These are phyloP conservation scores for Acanthococcus lagerstroemiae DNA, from an alignment of 2,888 invertebrate species.

Conservation along the genomic window DNA sequence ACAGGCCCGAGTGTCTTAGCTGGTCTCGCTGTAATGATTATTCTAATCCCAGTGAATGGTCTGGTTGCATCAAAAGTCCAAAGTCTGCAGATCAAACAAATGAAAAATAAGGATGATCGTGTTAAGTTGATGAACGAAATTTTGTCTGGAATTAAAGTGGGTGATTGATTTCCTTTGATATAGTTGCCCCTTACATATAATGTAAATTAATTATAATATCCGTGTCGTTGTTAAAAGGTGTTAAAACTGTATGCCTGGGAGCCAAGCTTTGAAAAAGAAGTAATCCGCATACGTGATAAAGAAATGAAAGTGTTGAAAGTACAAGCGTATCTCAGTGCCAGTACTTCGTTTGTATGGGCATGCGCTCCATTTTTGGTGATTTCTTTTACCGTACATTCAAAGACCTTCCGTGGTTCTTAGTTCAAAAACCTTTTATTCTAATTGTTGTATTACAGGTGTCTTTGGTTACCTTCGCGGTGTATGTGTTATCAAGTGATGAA, in stretches of 20 bases:
- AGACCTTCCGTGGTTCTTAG: neutral
- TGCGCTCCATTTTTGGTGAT: slow-evolving; percentile 54
- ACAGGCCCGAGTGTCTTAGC: slow-evolving; percentile 50
- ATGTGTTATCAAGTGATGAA: slow-evolving; percentile 70
- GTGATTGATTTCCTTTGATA: too few species aligned
- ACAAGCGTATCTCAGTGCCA: slow-evolving; percentile 48
- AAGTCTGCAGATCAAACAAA: slow-evolving; percentile 45
- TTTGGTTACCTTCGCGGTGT: slow-evolving; percentile 79
- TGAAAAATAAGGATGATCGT: slow-evolving; percentile 48
- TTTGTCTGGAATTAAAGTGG: too few species aligned
- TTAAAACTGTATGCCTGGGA: slow-evolving; percentile 56
- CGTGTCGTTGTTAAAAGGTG: slow-evolving; percentile 41
- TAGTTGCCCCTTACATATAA: too few species aligned
- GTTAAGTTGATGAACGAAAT: slow-evolving; percentile 46
- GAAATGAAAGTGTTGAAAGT: slow-evolving; percentile 50
- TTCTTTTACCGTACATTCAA: slow-evolving; percentile 49
- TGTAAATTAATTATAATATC: too few species aligned
- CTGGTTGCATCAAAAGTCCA: slow-evolving; percentile 44
- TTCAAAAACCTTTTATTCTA: too few species aligned
- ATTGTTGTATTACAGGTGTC: slow-evolving; percentile 41
- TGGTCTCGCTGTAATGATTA: slow-evolving; percentile 47
- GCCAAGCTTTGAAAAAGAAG: slow-evolving; percentile 48
- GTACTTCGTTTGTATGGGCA: slow-evolving; percentile 51
- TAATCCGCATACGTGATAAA: slow-evolving; percentile 47
- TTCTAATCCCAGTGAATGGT: slow-evolving; percentile 49